Evolutionary conservation across 2,113 vertebrate genomes (phyloP).

Genomic region (Cinclus mexicanus): DNA sequence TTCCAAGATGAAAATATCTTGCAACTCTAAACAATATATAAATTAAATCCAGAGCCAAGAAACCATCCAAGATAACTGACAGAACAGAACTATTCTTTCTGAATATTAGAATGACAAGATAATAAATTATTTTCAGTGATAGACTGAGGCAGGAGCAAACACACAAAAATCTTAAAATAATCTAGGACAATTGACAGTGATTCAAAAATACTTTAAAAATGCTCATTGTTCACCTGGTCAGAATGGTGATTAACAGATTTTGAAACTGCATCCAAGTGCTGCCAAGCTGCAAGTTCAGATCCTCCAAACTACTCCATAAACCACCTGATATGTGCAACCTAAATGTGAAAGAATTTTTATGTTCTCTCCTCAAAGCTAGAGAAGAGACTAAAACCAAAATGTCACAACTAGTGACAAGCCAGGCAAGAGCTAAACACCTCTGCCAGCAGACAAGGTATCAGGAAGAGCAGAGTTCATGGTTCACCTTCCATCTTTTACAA

Average conservation of each 20-base stretch:
- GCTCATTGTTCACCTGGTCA: neutral
- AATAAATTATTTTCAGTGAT: neutral
- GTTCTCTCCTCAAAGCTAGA: neutral
- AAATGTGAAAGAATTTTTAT: neutral
- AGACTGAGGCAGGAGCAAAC: neutral
- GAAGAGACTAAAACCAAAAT: neutral
- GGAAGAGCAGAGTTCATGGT: neutral
- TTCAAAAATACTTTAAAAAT: neutral
- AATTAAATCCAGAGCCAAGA: neutral
- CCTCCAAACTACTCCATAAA: neutral
- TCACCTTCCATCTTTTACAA: neutral
- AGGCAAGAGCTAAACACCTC: neutral
- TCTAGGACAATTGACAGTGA: neutral
- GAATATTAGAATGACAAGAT: neutral
- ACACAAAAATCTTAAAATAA: neutral
- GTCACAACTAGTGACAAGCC: neutral
- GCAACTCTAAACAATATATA: neutral
- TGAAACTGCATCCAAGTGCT: neutral
- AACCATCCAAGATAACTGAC: neutral
- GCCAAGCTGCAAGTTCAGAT: neutral
- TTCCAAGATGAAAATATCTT: neutral
- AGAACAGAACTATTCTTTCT: neutral
- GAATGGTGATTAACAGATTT: neutral
- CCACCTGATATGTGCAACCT: neutral
- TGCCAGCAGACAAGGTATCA: neutral